phyloP scores from a whole-genome alignment of 2,888 invertebrate genomes.

The Monochamus alternatus region DNA sequence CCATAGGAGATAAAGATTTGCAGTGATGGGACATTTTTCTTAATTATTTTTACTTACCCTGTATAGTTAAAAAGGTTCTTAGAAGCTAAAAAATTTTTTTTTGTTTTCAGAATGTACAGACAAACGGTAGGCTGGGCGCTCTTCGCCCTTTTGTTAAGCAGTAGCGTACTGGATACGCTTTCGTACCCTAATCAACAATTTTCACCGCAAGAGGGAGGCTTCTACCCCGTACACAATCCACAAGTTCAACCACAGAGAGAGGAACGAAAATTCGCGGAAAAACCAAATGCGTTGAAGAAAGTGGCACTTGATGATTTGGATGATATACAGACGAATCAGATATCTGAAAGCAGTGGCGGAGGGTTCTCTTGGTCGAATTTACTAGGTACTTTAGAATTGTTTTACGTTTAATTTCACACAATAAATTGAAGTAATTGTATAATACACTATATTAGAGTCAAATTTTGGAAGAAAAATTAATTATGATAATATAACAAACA shows the following conservation, averaged over 20 bases:
- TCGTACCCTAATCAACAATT: slow-evolving; percentile 76
- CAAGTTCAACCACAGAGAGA: slow-evolving; percentile 71
- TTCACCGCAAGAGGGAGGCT: slow-evolving; percentile 38
- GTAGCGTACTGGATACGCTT: slow-evolving; percentile 78
- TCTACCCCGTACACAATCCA: slow-evolving; percentile 36
- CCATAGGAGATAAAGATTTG: no score
- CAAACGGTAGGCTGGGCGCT: slow-evolving; percentile 82
- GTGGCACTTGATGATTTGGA: slow-evolving; percentile 87
- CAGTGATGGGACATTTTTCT: no score
- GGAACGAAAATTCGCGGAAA: slow-evolving; percentile 89
- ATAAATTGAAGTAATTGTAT: no score
- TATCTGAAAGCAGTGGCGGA: slow-evolving; percentile 75
- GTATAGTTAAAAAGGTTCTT: no score
- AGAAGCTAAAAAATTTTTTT: slow-evolving; percentile 5
- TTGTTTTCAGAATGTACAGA: slow-evolving; percentile 73
- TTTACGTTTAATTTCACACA: no score
- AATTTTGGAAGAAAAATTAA: no score
- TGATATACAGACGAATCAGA: slow-evolving; percentile 86
- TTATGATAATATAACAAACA: no score
- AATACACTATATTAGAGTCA: no score
- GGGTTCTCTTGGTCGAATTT: slow-evolving; percentile 93
- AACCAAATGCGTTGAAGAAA: slow-evolving; percentile 91
- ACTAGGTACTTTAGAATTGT: slow-evolving; percentile 73
- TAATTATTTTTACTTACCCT: no score
- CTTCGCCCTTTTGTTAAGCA: slow-evolving; percentile 80